Evolutionary conservation across 2,888 invertebrate genomes (phyloP).

Genomic region (Stramonita haemastoma): DNA sequence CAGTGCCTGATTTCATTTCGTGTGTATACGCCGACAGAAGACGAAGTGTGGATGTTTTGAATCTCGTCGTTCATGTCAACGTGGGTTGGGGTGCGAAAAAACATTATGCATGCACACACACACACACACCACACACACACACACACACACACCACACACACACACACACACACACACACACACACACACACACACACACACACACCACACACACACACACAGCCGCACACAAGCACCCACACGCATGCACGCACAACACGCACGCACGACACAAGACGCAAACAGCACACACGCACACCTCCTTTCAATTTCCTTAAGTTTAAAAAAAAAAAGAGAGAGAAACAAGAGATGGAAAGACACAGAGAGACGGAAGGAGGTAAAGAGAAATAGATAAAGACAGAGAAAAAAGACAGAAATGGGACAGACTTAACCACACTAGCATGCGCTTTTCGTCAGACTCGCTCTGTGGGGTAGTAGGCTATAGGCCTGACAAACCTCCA

Average conservation of each 20-base stretch:
- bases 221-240: background rate
- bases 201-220: constrained; percentile 7
- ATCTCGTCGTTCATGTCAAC: no score
- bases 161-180: background rate
- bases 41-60: background rate
- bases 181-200: background rate
- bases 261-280: no score
- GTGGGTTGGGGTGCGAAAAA: no score
- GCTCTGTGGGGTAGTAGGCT: no score
- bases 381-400: no score
- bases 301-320: no score
- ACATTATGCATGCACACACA: background rate
- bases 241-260: background rate
- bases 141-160: background rate
- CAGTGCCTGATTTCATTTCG: background rate
- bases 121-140: background rate
- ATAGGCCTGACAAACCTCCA: no score
- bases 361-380: background rate
- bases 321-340: no score
- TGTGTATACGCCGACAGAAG: background rate
- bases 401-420: no score
- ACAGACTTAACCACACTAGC: no score
- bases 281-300: background rate
- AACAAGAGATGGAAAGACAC: background rate
- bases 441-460: no score